Conservation (phyloP, 2,888 invertebrate species). For the Agriopis aurantiaria region DNA sequence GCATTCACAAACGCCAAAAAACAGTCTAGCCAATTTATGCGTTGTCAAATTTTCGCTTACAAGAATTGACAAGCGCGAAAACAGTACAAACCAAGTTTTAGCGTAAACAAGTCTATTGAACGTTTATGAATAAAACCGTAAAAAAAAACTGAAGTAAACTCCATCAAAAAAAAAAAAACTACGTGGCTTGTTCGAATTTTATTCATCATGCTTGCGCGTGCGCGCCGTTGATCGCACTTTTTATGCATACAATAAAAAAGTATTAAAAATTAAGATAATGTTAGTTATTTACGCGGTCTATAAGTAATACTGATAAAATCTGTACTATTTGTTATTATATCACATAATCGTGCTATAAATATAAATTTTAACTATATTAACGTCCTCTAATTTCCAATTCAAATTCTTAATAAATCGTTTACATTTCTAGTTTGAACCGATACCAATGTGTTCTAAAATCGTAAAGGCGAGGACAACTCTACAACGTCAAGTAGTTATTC, state of each 20-base stretch:
- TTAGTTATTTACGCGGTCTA: constrained; percentile 26
- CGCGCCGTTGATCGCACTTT: neutral
- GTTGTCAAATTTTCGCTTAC: neutral
- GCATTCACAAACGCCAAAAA: neutral
- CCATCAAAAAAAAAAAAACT: neutral
- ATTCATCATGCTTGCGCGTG: neutral
- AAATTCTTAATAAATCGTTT: constrained; percentile 25
- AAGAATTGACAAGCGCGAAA: neutral
- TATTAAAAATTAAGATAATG: constrained; percentile 12
- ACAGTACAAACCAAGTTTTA: neutral
- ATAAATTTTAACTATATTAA: constrained; percentile 24
- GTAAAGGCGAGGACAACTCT: constrained; percentile 7
- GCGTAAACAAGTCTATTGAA: neutral
- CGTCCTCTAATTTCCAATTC: constrained; percentile 19
- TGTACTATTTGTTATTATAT: constrained; percentile 39
- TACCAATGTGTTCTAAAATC: constrained; percentile 21
- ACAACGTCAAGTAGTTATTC: constrained; percentile 8
- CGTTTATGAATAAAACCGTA: neutral
- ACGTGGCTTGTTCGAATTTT: neutral
- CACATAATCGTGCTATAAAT: constrained; percentile 57
- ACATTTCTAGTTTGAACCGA: constrained; percentile 23
- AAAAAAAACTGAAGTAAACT: neutral
- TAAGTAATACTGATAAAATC: constrained; percentile 33
- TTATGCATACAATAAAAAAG: constrained; percentile 1
- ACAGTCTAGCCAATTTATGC: neutral